Percentiles rank a stretch among this genome's conserved stretches.
These are phyloP conservation scores for Wasmannia auropunctata DNA, from an alignment of 1,140 invertebrate genomes.

Conservation along the genomic window DNA sequence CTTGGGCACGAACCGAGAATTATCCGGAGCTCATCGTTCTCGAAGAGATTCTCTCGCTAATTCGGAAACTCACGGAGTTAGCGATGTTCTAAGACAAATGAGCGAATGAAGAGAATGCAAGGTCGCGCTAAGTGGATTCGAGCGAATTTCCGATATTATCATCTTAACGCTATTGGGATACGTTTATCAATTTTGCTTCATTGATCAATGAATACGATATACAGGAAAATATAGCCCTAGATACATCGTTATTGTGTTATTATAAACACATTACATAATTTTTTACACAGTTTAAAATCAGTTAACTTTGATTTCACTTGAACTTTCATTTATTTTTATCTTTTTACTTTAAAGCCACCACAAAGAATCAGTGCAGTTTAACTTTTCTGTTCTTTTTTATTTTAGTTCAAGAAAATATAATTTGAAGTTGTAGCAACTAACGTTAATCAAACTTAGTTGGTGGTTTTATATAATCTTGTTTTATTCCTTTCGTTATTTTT, in stretches of 20 bases:
- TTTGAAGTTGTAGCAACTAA: neutral
- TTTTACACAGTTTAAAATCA: neutral
- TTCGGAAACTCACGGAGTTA: constrained; percentile 23
- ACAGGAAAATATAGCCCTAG: neutral
- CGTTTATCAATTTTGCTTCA: neutral
- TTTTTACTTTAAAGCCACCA: neutral
- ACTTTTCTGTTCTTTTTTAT: neutral
- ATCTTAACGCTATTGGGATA: neutral
- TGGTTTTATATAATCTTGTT: neutral
- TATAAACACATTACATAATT: neutral
- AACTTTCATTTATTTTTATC: neutral
- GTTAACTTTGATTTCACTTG: neutral
- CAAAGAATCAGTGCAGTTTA: neutral
- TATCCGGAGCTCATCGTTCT: constrained; percentile 40
- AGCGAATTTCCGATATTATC: neutral
- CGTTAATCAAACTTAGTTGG: neutral
- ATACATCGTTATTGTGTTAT: neutral
- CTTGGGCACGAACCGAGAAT: constrained; percentile 40
- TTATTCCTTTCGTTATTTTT: constrained; percentile 2
- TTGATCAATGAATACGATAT: neutral
- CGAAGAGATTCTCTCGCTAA: constrained; percentile 40
- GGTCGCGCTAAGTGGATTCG: constrained; percentile 22
- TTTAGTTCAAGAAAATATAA: neutral
- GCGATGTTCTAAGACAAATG: constrained; percentile 10
- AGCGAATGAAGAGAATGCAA: constrained; percentile 27